These are phyloP conservation scores for Pocillopora verrucosa DNA, from an alignment of 64 coral and sea anemone genomes.

Conservation along the genomic window DNA sequence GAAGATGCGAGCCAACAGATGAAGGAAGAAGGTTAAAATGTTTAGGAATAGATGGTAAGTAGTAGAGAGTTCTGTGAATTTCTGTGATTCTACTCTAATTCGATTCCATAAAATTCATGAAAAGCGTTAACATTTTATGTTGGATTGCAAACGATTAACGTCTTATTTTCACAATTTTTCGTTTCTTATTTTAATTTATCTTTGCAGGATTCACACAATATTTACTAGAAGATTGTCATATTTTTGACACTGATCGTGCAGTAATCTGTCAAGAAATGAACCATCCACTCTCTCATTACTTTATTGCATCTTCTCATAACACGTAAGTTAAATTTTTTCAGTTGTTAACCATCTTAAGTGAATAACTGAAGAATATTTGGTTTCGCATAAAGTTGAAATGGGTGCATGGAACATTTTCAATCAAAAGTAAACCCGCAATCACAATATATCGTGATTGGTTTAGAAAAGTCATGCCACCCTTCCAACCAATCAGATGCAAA, in stretches of 20 bases:
- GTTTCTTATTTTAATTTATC: background rate
- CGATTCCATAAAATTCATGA: background rate
- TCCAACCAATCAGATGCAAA: too few relatives aligned
- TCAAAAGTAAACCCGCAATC: too few relatives aligned
- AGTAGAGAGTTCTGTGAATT: too few relatives aligned
- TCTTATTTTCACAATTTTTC: background rate
- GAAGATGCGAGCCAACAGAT: conserved; percentile 90
- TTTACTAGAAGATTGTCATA: conserved; percentile 92
- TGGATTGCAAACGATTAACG: too few relatives aligned
- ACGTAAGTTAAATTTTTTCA: conserved; percentile 49
- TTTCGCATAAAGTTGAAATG: too few relatives aligned
- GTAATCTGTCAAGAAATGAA: conserved; percentile 90
- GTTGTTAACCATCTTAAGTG: background rate
- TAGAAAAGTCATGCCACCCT: too few relatives aligned
- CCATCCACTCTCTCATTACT: conserved; percentile 92
- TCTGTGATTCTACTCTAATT: background rate
- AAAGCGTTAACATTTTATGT: too few relatives aligned
- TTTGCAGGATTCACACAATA: conserved; percentile 90
- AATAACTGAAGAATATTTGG: background rate
- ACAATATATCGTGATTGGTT: too few relatives aligned
- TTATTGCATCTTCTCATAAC: conserved; percentile 98
- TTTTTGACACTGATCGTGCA: conserved; percentile 86
- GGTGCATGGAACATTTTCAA: too few relatives aligned
- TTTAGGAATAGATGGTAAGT: conserved; percentile 97
- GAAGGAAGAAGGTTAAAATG: conserved; percentile 92